phyloP scores from a whole-genome alignment of 2,888 invertebrate genomes.

The Eubasilissa splendida region DNA sequence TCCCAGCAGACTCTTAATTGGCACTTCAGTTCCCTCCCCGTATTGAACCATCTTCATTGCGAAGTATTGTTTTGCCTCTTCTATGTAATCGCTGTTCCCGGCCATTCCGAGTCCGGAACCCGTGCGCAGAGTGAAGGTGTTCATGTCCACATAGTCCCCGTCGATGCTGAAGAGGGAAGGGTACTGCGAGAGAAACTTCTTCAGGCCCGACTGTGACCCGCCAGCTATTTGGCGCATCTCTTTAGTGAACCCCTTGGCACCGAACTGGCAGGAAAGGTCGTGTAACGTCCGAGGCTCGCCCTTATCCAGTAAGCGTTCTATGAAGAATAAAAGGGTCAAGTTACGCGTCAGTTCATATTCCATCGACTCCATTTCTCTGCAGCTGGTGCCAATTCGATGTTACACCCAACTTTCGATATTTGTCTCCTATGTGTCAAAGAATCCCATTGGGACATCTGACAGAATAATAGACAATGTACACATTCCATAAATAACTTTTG shows the following conservation, averaged over 20 bases:
- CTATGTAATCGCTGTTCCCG: conserved; percentile 88
- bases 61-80: conserved; percentile 98
- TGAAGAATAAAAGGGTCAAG: conserved; percentile 97
- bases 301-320: conserved; percentile 98
- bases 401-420: conserved; percentile 52
- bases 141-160: conserved; percentile 91
- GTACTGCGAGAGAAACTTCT: conserved; percentile 97
- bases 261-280: conserved; percentile 99
- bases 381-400: conserved; percentile 52
- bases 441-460: conserved; percentile 56
- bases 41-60: conserved; percentile 95
- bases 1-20: conserved; percentile 95
- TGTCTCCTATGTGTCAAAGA: conserved; percentile 55
- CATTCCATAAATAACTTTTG: conserved; percentile 45
- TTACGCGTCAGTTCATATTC: conserved; percentile 95
- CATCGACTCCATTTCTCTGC: conserved; percentile 85
- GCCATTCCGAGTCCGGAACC: conserved; percentile 72
- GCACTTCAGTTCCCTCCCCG: conserved; percentile 96
- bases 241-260: conserved; percentile 98
- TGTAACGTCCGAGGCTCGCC: conserved; percentile 95
- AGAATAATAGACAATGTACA: conserved; percentile 51
- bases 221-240: conserved; percentile 98
- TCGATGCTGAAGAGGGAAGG: conserved; percentile 96
- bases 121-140: conserved; percentile 81
- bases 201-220: conserved; percentile 95